Conservation (phyloP, 2,797 vertebrate genomes). For the Myotis planiceps region DNA sequence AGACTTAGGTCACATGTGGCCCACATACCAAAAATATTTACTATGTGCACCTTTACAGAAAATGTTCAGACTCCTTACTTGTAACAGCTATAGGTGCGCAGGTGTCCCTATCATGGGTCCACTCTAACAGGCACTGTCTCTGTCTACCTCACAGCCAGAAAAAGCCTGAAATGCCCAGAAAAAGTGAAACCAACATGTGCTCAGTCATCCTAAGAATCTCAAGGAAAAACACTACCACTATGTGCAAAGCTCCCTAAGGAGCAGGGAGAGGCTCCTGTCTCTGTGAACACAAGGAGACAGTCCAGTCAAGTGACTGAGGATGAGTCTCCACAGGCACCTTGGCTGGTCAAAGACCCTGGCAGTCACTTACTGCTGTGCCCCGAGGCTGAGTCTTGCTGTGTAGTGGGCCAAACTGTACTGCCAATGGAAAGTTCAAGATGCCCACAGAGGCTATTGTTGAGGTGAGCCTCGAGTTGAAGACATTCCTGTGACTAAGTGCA, state of each 20-base stretch:
- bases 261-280: not conserved
- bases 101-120: not conserved
- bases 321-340: not conserved
- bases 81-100: not conserved
- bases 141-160: not conserved
- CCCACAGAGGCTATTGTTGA: not conserved
- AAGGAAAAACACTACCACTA: not conserved
- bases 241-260: no score
- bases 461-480: not conserved
- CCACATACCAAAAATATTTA: not conserved
- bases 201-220: not conserved
- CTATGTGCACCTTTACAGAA: not conserved
- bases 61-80: not conserved
- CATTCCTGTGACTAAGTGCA: not conserved
- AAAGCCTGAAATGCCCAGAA: not conserved
- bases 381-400: not conserved
- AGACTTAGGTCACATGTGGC: not conserved
- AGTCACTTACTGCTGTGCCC: not conserved
- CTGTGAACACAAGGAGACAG: not conserved
- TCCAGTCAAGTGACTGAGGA: not conserved
- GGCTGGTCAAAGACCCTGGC: not conserved
- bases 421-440: not conserved
- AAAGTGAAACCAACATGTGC: not conserved
- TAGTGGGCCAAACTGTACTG: not conserved
- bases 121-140: not conserved